Base-by-base conservation (phyloP, 2,888 invertebrate genomes). In the Muschampia staudingeri region DNA sequence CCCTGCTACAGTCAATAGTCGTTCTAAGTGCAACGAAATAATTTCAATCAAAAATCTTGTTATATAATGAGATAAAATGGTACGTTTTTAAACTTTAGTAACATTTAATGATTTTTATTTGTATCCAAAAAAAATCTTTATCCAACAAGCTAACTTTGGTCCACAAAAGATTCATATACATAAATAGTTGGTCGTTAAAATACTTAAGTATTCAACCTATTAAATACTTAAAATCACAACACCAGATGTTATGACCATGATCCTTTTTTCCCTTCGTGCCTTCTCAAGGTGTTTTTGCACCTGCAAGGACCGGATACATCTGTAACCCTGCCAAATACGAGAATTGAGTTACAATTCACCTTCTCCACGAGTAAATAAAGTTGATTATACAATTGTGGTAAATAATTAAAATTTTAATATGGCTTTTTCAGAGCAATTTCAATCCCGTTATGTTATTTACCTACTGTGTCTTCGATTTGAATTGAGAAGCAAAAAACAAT, bases 241-340 rank as follows among this genome's bases (percentile, higher is more conserved):
- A 79, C 72, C 72, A 72, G 79, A 61, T 79, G 72, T 14, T 19
- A 37, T 12, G 19, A 19, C 34, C 30, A 69, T 75, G 75, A 78
- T 56, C 40, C n/a, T 78, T 61, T 71, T 40, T 77, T 78, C 56
- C 56, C 34, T 11, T 30, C 44, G 67, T 48, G 44, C 48, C 48
- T 9, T 44, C 42, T 73, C 65, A 79, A 73, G 73, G 73, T 79
- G 73, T 48, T 67, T 67, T 73, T 44, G 30, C 73, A 79, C 73
- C 73, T 79, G 72, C 79, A 48, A 40, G 48, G 37, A 40, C 73
- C 73, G 84, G 86, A 85, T 84, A 78, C 82, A 81, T 80, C 52
- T 81, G 81, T 70, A 78, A 71, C 76, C 76, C 82, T 65, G 0
- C 8, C 40, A 44, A 69, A 52, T 52, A 52, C 11, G 11, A 25